Evolutionary conservation across 2,113 vertebrate species (phyloP).

Genomic region (Protobothrops mucrosquamatus): DNA sequence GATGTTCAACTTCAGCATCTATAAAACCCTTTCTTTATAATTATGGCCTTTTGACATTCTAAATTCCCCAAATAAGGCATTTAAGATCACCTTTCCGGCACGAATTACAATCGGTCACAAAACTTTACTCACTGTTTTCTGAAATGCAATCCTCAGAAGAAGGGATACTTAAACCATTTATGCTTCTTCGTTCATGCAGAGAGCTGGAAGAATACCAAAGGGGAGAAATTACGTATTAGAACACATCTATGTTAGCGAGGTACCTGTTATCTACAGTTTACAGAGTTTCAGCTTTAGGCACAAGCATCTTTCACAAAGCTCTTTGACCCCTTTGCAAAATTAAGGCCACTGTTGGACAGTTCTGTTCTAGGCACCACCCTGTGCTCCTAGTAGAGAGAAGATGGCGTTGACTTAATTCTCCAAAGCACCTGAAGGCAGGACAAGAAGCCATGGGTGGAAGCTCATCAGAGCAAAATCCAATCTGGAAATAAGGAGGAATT

Average conservation of each 20-base stretch:
- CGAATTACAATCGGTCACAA: not conserved
- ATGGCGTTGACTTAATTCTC: not conserved
- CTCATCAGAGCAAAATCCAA: too few species aligned
- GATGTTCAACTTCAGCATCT: not conserved
- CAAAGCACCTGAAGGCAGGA: too few species aligned
- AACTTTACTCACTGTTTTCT: conserved; percentile 55
- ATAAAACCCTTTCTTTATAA: not conserved
- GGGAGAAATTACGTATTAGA: not conserved
- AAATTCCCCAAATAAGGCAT: not conserved
- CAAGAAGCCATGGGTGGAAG: too few species aligned
- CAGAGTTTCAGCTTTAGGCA: not conserved
- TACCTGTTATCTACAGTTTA: not conserved
- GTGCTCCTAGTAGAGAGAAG: not conserved
- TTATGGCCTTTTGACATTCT: not conserved
- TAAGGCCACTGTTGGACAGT: not conserved
- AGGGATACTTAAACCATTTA: conserved; percentile 53
- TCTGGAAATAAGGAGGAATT: too few species aligned
- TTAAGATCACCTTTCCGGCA: not conserved
- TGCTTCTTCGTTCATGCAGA: conserved; percentile 65
- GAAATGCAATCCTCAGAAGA: conserved; percentile 43
- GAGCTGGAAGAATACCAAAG: conserved; percentile 64
- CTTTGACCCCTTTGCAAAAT: not conserved
- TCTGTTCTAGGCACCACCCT: not conserved
- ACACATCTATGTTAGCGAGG: not conserved
- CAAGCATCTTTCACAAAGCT: not conserved